Evolutionary conservation across 2,113 vertebrate species (phyloP), one percentile per base, ranked within the genome.

Genomic region (Hippopotamus amphibius): DNA sequence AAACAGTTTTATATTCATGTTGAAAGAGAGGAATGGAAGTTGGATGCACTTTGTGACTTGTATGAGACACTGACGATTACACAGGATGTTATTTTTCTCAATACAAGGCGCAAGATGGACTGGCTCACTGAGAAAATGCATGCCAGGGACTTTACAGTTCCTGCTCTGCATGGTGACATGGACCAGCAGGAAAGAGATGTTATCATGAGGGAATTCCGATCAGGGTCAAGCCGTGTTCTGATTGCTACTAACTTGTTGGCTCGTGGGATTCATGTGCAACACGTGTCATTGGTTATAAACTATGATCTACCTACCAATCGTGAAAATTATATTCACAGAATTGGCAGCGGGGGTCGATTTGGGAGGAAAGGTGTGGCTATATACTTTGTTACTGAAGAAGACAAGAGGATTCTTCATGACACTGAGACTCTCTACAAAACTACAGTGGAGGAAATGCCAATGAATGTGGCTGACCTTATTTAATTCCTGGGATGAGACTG

Each of bases 111-210:
- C 98, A 99, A 99, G 99, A 99, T 99, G 8, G 99, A 99, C 98
- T 99, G 99, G 99, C 98, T 99, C 94, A 99, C 99, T 0, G 99
- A 99, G 98, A 99, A 99, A 97, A 99, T 99, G 99, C 99, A 99
- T 9, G 99, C 99, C 33, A 99, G 37, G 37, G 37, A 37, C 37
- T 37, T 37, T 37, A 37, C 37, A 37, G 37, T 37, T 37, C 37
- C 37, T 95, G 99, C 99, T 98, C 98, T 99, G 99, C 99, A 99
- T 96, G 99, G 99, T 81, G 99, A 99, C 93, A 99, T 99, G 99
- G 99, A 99, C 97, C 99, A 99, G 99, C 99, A 99, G 97, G 99
- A 99, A 88, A 99, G 99, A 87, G 99, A 99, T 96, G 99, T 99
- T 94, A 99, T 99, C 97, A 99, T 99, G 99, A 99, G 99, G 55